A percentile compares a stretch with the other conserved stretches of the same genome.
phyloP scores from a whole-genome alignment of 30 jellyfish, hydroid and myxozoan genomes.

The Rhopilema esculentum region DNA sequence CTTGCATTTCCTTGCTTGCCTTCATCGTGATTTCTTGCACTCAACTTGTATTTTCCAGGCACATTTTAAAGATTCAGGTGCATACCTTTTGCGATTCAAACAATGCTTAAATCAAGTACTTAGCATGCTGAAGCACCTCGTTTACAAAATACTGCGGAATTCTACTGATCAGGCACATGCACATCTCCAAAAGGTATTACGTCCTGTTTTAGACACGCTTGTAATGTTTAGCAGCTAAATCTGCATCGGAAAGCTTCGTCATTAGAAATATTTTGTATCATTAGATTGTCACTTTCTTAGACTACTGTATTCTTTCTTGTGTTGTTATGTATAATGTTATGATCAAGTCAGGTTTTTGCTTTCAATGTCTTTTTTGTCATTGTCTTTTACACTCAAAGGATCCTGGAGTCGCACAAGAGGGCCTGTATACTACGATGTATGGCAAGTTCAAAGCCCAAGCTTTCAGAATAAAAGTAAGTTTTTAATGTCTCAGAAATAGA shows the following conservation, averaged over 20 bases:
- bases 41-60: too few species aligned
- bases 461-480: slow-evolving; percentile 80
- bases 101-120: slow-evolving; percentile 91
- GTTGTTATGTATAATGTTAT: too few species aligned
- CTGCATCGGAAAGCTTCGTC: too few species aligned
- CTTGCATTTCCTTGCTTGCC: too few species aligned
- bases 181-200: slow-evolving; percentile 60
- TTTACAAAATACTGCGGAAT: slow-evolving; percentile 67
- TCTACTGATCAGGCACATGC: slow-evolving; percentile 82
- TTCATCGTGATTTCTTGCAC: too few species aligned
- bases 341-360: too few species aligned
- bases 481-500: background rate
- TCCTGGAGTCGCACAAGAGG: slow-evolving; percentile 50
- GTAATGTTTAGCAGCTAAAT: too few species aligned
- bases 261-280: too few species aligned
- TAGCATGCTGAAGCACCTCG: slow-evolving; percentile 84
- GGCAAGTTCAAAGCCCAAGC: slow-evolving; percentile 96
- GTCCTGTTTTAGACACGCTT: too few species aligned
- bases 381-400: background rate
- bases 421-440: slow-evolving; percentile 83
- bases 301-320: too few species aligned
- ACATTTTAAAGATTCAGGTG: slow-evolving; percentile 87
- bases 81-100: slow-evolving; percentile 76
- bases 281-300: too few species aligned
- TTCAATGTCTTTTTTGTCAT: too few species aligned